Base-by-base conservation (phyloP, 2,113 vertebrate species). In the Suncus etruscus region DNA sequence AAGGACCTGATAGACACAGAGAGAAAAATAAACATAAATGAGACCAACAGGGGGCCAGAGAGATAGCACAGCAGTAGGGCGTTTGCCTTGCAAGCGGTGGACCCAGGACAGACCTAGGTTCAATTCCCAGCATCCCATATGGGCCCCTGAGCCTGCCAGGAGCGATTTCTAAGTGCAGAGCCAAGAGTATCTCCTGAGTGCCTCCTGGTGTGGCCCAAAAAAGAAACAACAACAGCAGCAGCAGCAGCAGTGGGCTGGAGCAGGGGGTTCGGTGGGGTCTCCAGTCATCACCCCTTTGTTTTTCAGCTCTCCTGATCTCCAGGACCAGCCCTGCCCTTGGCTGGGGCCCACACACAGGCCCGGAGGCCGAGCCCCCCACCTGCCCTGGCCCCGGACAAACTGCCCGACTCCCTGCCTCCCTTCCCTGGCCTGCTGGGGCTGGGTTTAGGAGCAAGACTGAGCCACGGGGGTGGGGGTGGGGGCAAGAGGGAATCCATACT, bases 301-400 rank as follows among this genome's bases (percentile, higher is more conserved):
- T 96, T 96, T 78, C 96, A 96, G 96, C 96, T 95, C 89, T 82
- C 65, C 92, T 82, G 89, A 86, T 96, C 95, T 96, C 86, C 94
- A 94, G 95, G 96, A 96, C 94, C 95, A 96, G 93, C 92, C 83
- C 92, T 96, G 80, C 65, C 90, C 63, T 95, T 0, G n/a, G 84
- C 65, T 77, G 92, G 93, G 90, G 86, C 86, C 63, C 86, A 90
- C 83, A 83, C 50, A 87, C 88, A 87, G 93, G 88, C 90, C 92
- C 88, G 63, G 78, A 96, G 92, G 90, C 93, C 2, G 2, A 85
- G 86, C 81, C 91, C 91, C 87, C 80, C 91, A 81, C 82, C 90
- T 94, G 69, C 61, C 89, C 89, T 87, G 85, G 94, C 77, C 91
- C 90, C 45, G 29, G 86, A 94, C 80, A 95, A 92, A 88, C 92